phyloP scores from a whole-genome alignment of 2,888 invertebrate genomes.

The Capitulum mitella region DNA sequence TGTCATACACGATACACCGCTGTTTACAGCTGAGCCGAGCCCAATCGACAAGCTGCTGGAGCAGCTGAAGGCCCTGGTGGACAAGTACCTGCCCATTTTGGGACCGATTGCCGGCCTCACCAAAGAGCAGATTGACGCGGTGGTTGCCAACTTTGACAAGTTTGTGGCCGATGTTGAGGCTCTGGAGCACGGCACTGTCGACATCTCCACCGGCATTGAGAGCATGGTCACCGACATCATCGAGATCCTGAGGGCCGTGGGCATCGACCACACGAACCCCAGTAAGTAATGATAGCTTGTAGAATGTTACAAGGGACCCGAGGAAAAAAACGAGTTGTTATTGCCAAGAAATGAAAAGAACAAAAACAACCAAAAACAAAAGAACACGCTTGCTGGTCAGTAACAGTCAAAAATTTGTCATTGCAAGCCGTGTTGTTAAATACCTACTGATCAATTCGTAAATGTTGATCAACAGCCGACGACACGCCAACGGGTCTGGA shows the following conservation, averaged over 20 bases:
- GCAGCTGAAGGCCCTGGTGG: neutral
- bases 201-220: neutral
- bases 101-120: neutral
- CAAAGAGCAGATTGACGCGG: neutral
- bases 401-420: too few relatives aligned
- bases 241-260: neutral
- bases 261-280: neutral
- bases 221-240: constrained; percentile 3
- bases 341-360: too few relatives aligned
- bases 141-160: neutral
- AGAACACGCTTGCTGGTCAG: too few relatives aligned
- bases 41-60: neutral
- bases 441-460: too few relatives aligned
- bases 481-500: neutral
- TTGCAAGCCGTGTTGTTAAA: too few relatives aligned
- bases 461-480: neutral
- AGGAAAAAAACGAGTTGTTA: too few relatives aligned
- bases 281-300: neutral
- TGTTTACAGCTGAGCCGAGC: too few relatives aligned
- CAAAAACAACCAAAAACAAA: neutral
- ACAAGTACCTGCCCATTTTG: neutral
- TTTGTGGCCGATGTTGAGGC: constrained; percentile 1
- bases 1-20: too few relatives aligned
- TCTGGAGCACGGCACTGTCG: neutral
- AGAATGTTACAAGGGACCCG: too few relatives aligned